Base-by-base conservation (phyloP, 2,797 vertebrate species). In the Xiphorhynchus erythropygius region DNA sequence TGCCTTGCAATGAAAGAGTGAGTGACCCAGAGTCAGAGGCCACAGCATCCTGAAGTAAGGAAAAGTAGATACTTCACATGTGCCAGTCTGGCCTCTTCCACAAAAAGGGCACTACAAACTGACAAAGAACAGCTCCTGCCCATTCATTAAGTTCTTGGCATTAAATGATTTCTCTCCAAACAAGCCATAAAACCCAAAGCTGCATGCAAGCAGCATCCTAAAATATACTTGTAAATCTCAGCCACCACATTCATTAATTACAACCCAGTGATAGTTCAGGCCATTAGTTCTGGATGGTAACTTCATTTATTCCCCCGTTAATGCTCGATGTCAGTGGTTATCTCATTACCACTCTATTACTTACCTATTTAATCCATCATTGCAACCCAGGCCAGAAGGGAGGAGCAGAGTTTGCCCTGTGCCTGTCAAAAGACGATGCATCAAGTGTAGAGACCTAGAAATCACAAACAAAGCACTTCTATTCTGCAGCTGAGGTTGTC, bases 241-340 rank as follows among this genome's bases (percentile, higher is more conserved):
- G 76, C 62, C 76, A 91, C 89, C 42, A 53, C 81, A 64, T 97
- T 96, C 95, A 97, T 98, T 98, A 97, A 98, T 98, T 98, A 98
- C 88, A 97, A 87, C 70, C 90, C 65, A 93, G 91, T 69, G 92
- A 95, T 89, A 93, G 89, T 90, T 95, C 95, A 93, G 74, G 87
- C 97, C 96, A 94, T 98, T 97, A 97, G 97, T 97, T 98, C 96
- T 97, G 96, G 96, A 94, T 97, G 91, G 97, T 97, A 98, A 97
- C 95, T 97, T 97, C 98, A 97, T 98, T 98, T 97, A 97, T 98
- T 94, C 91, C 89, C 88, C 91, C 11, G 91, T 97, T 97, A 97
- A 98, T 96, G 93, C 94, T 97, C 16, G 47, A 89, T 96, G 97
- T 97, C 97, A 84, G 85, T 94, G 92, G 97, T 96, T 98, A 97